Percentiles rank a stretch among this genome's conserved stretches.
These are phyloP conservation scores for Aquatica leii DNA, from an alignment of 2,888 invertebrate species.

Conservation along the genomic window DNA sequence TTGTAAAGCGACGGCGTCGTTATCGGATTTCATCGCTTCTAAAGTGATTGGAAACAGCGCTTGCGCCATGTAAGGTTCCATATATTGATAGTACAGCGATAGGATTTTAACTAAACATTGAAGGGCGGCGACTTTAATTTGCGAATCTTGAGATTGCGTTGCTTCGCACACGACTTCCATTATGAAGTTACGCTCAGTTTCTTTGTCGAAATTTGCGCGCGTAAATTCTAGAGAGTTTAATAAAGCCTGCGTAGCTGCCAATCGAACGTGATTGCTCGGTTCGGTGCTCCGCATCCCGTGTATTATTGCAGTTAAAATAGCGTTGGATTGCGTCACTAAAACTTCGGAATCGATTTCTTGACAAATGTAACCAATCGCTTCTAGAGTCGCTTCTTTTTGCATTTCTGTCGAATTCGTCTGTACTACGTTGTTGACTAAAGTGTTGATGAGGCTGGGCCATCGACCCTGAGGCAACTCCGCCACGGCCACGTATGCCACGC, in stretches of 20 bases:
- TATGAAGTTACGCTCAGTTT: constrained; percentile 96
- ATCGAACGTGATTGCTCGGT: constrained; percentile 90
- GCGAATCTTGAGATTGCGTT: constrained; percentile 90
- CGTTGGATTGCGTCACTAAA: constrained; percentile 90
- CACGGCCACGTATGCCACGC: constrained; percentile 98
- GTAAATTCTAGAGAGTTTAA: constrained; percentile 98
- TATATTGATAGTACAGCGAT: constrained; percentile 97
- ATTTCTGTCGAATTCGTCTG: constrained; percentile 87
- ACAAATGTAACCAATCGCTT: constrained; percentile 98
- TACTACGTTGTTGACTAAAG: constrained; percentile 91
- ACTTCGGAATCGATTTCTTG: constrained; percentile 97
- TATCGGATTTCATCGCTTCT: constrained; percentile 97
- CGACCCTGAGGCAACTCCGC: constrained; percentile 92
- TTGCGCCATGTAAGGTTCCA: constrained; percentile 99
- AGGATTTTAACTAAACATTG: constrained; percentile 98
- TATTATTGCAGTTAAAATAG: constrained; percentile 97
- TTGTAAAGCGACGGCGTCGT: constrained; percentile 95
- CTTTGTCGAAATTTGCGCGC: constrained; percentile 97
- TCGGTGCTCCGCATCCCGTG: constrained; percentile 97
- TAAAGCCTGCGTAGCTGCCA: constrained; percentile 96
- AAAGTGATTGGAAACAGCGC: constrained; percentile 97
- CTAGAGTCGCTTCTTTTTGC: constrained; percentile 95
- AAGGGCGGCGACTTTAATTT: constrained; percentile 94
- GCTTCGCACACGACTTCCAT: constrained; percentile 99
- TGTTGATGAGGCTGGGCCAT: constrained; percentile 91